Evolutionary conservation across 2,797 vertebrate genomes (phyloP), one percentile per base, ranked within the genome.

Genomic region (Zenarchopterus dispar): DNA sequence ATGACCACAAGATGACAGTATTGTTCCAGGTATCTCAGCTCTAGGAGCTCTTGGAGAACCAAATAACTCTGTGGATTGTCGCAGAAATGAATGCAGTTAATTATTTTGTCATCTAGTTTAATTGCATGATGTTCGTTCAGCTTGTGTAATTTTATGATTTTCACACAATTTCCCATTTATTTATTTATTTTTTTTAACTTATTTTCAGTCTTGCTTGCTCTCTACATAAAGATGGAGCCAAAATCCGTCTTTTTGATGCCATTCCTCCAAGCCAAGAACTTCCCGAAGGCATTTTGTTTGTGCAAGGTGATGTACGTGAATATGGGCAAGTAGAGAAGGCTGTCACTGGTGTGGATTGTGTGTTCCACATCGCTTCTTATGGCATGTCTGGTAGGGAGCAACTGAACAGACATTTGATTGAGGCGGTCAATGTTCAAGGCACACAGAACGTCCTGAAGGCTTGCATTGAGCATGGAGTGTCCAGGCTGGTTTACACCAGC

Each of bases 331-430:
- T 98, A 8, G 91, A 94, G 74, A 78, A 62, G 11, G 95, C 93
- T 0, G 43, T 95, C 28, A 22, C 50, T 15, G 93, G 88, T 1
- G 86, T 93, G 16, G 90, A 91, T 45, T 99, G 96, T 0, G 93
- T 99, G 1, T 97, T 98, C 89, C 98, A 99, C 61, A 65, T 94
- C 0, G 97, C 97, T 39, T 99, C 97, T 28, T 98, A 95, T 0
- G 97, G 97, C 49, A 99, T 99, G 97, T 99, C 97, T 0, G 98
- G 97, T 56, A 88, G 94, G 67, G 97, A 99, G 84, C 97, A 99
- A 66, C 93, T 99, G 57, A 93, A 97, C 72, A 75, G 18, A 11
- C 84, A 80, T 21, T 89, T 89, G 39, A 99, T 96, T 0, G 94
- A 98, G 78, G 94, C 92, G 0, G 93, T 99, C 66, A 99, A 99